A percentile compares a stretch with the other conserved stretches of the same genome.
Evolutionary conservation across 2,113 vertebrate genomes (phyloP).

Genomic region (Ciconia maguari): DNA sequence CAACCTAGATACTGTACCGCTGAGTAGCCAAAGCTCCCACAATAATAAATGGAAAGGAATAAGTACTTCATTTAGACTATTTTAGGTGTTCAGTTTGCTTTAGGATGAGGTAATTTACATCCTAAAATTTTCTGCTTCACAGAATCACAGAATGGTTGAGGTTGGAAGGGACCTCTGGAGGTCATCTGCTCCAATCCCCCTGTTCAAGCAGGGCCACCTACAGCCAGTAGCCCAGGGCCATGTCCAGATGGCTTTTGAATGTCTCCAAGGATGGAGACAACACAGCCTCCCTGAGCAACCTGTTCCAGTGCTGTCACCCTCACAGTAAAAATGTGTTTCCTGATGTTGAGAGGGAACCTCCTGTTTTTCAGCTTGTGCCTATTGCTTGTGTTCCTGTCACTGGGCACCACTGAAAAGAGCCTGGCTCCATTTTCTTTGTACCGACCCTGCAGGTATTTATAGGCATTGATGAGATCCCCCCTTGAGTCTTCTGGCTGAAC

Average conservation of each 20-base stretch:
- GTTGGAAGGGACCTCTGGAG: neutral
- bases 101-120: neutral
- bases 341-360: neutral
- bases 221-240: neutral
- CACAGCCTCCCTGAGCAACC: neutral
- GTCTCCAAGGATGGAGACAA: neutral
- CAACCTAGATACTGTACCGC: neutral
- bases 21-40: neutral
- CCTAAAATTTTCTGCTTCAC: neutral
- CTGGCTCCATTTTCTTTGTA: neutral
- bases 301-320: neutral
- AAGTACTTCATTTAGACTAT: neutral
- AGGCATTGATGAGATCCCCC: neutral
- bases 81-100: neutral
- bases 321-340: neutral
- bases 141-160: neutral
- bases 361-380: neutral
- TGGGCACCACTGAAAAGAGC: neutral
- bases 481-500: neutral
- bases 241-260: neutral
- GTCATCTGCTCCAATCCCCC: rapidly evolving
- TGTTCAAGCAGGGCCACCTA: neutral
- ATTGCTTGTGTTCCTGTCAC: neutral
- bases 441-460: neutral
- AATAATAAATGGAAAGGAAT: neutral